Conservation (phyloP, 53 echinoderm and acorn worm species). For the Hippasteria phrygiana region DNA sequence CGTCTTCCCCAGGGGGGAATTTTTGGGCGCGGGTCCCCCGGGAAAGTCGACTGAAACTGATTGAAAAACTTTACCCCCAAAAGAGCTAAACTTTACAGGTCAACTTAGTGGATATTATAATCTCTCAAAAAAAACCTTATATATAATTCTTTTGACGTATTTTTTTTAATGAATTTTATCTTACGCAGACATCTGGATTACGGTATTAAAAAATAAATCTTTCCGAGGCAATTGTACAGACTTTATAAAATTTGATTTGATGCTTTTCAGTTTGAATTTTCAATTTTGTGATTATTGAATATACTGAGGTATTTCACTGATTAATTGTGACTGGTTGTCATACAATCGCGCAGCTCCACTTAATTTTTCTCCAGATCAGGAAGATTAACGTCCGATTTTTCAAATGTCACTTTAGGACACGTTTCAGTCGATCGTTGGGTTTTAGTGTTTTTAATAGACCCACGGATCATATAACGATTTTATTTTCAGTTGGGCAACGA, state of each 20-base stretch:
- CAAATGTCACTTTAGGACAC: too few relatives aligned
- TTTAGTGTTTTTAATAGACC: too few relatives aligned
- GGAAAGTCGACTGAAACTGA: background rate
- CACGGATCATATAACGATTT: too few relatives aligned
- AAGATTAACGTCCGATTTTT: too few relatives aligned
- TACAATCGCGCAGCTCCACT: too few relatives aligned
- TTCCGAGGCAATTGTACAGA: background rate
- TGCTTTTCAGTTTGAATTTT: background rate
- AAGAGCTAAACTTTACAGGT: background rate
- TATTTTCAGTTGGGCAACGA: too few relatives aligned
- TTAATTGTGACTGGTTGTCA: too few relatives aligned
- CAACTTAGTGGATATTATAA: background rate
- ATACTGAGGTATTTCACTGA: too few relatives aligned
- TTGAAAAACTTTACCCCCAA: background rate
- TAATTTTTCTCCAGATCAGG: too few relatives aligned
- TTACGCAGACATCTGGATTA: slow-evolving; percentile 2
- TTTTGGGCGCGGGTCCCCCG: background rate
- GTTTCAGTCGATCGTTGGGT: too few relatives aligned
- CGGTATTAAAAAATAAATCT: background rate
- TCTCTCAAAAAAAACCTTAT: background rate
- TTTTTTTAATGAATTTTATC: background rate
- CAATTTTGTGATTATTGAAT: background rate
- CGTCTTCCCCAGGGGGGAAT: background rate
- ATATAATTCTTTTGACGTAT: background rate
- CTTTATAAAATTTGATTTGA: background rate